phyloP scores from a whole-genome alignment of 2,888 invertebrate genomes.

The Apotomis turbidana region DNA sequence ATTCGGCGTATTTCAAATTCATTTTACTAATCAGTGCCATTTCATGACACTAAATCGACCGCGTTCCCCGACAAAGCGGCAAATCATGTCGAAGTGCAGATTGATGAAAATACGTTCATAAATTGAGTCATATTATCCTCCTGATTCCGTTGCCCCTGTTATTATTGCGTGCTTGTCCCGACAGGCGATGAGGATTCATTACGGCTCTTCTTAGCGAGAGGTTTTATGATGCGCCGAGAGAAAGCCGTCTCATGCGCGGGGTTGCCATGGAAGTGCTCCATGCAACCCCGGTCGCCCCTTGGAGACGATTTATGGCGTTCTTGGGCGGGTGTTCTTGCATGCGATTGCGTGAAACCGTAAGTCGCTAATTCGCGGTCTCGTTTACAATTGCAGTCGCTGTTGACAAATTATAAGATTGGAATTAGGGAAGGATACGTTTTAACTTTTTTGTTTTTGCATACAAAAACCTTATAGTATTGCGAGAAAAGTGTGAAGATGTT shows the following conservation, averaged over 20 bases:
- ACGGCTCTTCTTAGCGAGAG: conserved; percentile 51
- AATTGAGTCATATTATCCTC: conserved; percentile 50
- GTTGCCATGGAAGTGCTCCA: conserved; percentile 33
- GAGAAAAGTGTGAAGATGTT: too few relatives aligned
- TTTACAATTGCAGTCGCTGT: not conserved
- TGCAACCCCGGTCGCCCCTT: not conserved
- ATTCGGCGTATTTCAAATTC: not conserved
- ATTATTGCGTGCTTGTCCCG: conserved; percentile 55
- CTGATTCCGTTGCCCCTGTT: conserved; percentile 51
- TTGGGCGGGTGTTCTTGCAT: not conserved
- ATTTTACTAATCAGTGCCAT: conserved; percentile 4
- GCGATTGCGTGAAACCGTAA: not conserved
- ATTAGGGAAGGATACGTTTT: too few relatives aligned
- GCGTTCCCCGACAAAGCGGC: conserved; percentile 16
- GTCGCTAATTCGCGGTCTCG: not conserved
- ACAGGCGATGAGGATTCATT: conserved; percentile 58
- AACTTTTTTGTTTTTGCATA: too few relatives aligned
- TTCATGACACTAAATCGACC: conserved; percentile 20
- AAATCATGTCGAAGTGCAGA: conserved; percentile 32
- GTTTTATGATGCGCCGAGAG: conserved; percentile 63
- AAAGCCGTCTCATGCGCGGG: conserved; percentile 59
- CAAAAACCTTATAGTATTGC: too few relatives aligned
- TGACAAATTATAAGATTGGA: not conserved
- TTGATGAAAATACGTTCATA: conserved; percentile 44
- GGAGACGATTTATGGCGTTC: conserved; percentile 38